Evolutionary conservation across 2,113 vertebrate species (phyloP), one percentile per base, ranked within the genome.

Genomic region (Saguinus midas): DNA sequence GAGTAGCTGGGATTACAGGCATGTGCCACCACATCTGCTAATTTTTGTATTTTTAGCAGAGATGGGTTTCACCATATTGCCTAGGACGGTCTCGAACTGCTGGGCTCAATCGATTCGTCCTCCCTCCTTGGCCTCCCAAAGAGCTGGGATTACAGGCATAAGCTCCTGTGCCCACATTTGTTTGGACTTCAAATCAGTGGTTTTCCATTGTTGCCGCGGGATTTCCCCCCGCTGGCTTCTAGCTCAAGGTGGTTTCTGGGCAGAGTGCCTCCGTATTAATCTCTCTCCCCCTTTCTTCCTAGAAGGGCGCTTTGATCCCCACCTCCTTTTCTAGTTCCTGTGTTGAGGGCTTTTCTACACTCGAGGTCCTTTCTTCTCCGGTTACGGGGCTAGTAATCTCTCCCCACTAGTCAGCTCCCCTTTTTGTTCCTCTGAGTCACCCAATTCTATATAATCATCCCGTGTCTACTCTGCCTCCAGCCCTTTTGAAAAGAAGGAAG

Each of bases 191-290:
- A 64, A 35, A 52, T 37, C n/a, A 21, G 35, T 40, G 2, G 21
- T 48, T 84, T 94, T 52, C 58, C 21, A 6, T 4, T 6, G 45
- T 13, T 43, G 43, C 83, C 1, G 35, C 58, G 17, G 2, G 45
- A 13, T 1, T 40, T 40, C 11, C 4, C 13, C 50, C 73, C 16
- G 35, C 58, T 76, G 20, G 35, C 58, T 76, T 88, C 43, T 43
- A 55, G 64, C 10, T 29, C 21, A 17, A 10, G 48, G 52, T 1
- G 8, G 40, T 40, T n/a, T 48, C 23, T 37, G 52, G 80, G 64
- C 57, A 55, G 35, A 0, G 3, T 6, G 23, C 16, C 27, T 17
- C 6, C 5, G 3, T 3, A 32, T 16, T 18, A 2, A 52, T 14
- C 29, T 29, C 16, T 25, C 37, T 32, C 50, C 27, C 29, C 52